Conservation (phyloP, 1,140 invertebrate genomes). For the Callitettix versicolor region DNA sequence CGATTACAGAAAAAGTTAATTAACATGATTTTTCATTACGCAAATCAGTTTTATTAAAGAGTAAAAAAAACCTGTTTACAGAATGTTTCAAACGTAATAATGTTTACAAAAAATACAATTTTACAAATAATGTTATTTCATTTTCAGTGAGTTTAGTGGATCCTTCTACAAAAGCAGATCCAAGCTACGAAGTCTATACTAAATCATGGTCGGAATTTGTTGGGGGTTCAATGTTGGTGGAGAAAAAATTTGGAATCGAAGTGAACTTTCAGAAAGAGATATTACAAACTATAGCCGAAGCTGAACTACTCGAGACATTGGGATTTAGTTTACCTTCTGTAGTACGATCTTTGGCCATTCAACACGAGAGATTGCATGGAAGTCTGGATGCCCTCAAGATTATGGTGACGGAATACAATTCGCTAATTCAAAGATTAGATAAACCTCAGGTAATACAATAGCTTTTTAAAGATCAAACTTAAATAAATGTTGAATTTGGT, state of each 20-base stretch:
- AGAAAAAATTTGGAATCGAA: slow-evolving; percentile 9
- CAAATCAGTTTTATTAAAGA: too few relatives aligned
- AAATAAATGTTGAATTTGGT: too few relatives aligned
- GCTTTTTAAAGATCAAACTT: too few relatives aligned
- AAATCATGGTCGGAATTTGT: slow-evolving; percentile 13
- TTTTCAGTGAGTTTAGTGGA: too few relatives aligned
- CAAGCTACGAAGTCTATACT: neutral
- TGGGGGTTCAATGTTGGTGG: slow-evolving; percentile 7
- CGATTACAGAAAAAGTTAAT: too few relatives aligned
- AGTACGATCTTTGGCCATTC: slow-evolving; percentile 56
- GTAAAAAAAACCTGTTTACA: too few relatives aligned
- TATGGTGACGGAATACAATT: slow-evolving; percentile 50
- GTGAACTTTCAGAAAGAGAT: slow-evolving; percentile 10
- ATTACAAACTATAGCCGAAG: slow-evolving; percentile 52
- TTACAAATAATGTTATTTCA: too few relatives aligned
- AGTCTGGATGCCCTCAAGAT: slow-evolving; percentile 46
- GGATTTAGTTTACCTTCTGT: slow-evolving; percentile 56
- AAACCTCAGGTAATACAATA: slow-evolving; percentile 48
- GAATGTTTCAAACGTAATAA: too few relatives aligned
- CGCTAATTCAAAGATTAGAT: slow-evolving; percentile 43
- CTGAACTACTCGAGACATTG: slow-evolving; percentile 59
- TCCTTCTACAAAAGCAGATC: neutral
- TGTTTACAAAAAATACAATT: too few relatives aligned
- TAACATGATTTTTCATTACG: too few relatives aligned
- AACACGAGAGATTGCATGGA: slow-evolving; percentile 51